These are phyloP conservation scores for Nephila pilipes DNA, from an alignment of 1,140 invertebrate species.

Conservation along the genomic window DNA sequence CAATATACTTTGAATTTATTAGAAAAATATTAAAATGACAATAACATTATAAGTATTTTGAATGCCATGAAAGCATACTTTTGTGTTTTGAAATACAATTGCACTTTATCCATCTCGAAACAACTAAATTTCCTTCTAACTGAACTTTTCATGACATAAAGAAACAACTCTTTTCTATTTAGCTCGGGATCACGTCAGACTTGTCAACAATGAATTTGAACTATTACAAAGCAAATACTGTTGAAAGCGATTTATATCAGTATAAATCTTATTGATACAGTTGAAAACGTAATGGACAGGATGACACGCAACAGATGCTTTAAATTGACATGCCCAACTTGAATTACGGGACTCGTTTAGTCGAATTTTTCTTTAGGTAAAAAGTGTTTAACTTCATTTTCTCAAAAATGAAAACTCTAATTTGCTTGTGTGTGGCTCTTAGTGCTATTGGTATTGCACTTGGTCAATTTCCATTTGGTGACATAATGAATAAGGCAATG, in stretches of 20 bases:
- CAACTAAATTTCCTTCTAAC: background rate
- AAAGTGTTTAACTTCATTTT: background rate
- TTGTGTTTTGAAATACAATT: background rate
- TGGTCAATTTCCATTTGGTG: background rate
- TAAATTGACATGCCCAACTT: background rate
- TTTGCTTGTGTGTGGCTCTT: background rate
- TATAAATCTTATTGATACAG: background rate
- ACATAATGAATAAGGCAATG: background rate
- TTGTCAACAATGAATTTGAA: background rate
- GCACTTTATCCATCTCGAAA: background rate
- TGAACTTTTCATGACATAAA: background rate
- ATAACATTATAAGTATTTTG: too few species aligned
- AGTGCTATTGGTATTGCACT: background rate
- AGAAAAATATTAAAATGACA: too few species aligned
- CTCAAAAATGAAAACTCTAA: background rate
- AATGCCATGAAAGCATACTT: too few species aligned
- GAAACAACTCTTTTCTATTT: background rate
- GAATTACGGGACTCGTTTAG: background rate
- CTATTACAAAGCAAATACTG: background rate
- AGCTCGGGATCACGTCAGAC: background rate
- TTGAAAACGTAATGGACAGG: background rate
- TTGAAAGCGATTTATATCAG: background rate
- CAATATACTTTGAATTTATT: too few species aligned
- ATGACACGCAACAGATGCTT: background rate
- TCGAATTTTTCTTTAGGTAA: background rate